Base-by-base conservation (phyloP, 2,797 vertebrate species). In the Toxotes lorentzi region DNA sequence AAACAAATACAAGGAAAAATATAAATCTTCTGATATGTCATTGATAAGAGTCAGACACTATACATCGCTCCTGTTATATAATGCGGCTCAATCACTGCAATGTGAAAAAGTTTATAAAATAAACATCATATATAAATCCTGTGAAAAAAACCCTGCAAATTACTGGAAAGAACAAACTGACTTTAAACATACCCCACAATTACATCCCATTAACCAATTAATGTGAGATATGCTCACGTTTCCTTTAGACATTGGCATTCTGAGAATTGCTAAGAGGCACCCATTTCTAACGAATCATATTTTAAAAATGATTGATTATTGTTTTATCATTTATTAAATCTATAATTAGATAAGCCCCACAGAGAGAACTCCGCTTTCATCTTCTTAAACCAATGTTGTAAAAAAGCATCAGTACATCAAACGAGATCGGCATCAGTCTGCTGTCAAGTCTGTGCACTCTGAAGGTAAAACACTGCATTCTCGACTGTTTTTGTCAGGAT, bases 291-390 rank as follows among this genome's bases (percentile, higher is more conserved):
- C 9, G 30, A 66, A 71, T 60, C 35, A 23, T 63, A 64, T 73
- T 50, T 62, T 51, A 72, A 67, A 59, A 13, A 24, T 21, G 69
- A 70, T 21, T 12, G 34, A 65, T 83, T 82, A 27, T 53, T 32
- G 47, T 65, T 75, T 69, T 60, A 53, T 27, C 27, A 30, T 30
- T 30, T 30, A 73, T 57, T 23, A 53, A 48, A 70, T 73, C 41
- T 77, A 43, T 75, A 59, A 84, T 78, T 63, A 56, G 53, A 75
- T 58, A 47, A 43, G 14, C 54, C 19, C 43, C n/a, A 47, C 14
- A 69, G 70, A 62, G 3, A 57, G 9, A 65, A 43, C 41, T 48
- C n/a, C 24, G 41, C 51, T 86, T 74, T 80, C 45, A 75, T 82
- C 32, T 76, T 60, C 34, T 32, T 24, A 45, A 66, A 57, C 1